Conservation (phyloP, 2,797 vertebrate genomes). For the Stomatorhinus walkeri region DNA sequence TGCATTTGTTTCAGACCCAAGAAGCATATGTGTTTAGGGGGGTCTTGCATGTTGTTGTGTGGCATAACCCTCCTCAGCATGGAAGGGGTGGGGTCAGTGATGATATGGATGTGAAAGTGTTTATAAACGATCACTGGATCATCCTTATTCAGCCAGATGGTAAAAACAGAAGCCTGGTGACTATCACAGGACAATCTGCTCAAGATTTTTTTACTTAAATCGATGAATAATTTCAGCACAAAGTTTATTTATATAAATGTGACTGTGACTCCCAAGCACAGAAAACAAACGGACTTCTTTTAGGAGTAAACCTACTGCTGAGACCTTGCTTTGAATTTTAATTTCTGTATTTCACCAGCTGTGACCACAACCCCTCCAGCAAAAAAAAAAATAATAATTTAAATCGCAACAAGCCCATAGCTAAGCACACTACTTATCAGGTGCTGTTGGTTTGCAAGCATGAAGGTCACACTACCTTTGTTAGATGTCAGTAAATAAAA, state of each 20-base stretch:
- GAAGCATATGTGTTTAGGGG: not conserved
- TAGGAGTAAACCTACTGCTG: not conserved
- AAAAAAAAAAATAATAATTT: not conserved
- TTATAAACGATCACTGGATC: not conserved
- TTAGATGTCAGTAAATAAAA: constrained; percentile 5
- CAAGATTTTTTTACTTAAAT: not conserved
- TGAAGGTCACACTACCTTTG: not conserved
- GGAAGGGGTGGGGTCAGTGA: not conserved
- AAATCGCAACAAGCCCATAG: not conserved
- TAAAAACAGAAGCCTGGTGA: not conserved
- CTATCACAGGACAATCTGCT: not conserved
- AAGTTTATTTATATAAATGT: not conserved
- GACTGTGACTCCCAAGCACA: not conserved
- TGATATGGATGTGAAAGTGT: not conserved
- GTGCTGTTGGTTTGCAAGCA: not conserved
- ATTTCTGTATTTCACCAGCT: not conserved
- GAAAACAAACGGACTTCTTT: not conserved
- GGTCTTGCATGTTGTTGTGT: not conserved
- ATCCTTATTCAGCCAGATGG: not conserved
- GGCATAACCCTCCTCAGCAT: not conserved
- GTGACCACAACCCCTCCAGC: not conserved
- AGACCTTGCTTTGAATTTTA: not conserved
- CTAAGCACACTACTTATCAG: not conserved
- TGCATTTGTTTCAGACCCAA: not conserved
- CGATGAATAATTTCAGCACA: not conserved